Conservation (phyloP, 2,888 invertebrate species). For the Mylabris sibirica region DNA sequence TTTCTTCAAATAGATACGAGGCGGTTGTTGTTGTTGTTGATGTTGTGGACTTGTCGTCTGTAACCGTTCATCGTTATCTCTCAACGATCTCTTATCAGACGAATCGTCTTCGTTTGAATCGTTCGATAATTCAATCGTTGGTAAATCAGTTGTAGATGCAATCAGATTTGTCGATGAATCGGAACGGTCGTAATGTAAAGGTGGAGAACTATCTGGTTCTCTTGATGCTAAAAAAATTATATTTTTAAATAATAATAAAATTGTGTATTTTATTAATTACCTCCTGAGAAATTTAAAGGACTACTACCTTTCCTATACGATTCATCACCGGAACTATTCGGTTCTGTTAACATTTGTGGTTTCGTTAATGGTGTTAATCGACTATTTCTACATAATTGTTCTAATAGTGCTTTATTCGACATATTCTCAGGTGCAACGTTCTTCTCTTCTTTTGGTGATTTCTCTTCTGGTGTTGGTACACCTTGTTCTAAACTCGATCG, state of each 20-base stretch:
- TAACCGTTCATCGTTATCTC: conserved; percentile 12
- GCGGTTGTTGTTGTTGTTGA: conserved; percentile 41
- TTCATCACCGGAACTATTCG: conserved; percentile 63
- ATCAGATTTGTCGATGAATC: background rate
- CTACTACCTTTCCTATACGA: conserved; percentile 56
- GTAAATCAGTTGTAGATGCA: conserved; percentile 45
- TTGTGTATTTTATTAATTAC: too few species aligned
- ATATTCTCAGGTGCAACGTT: conserved; percentile 63
- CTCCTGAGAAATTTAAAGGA: conserved; percentile 54
- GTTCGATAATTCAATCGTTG: conserved; percentile 60
- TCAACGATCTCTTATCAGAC: conserved; percentile 37
- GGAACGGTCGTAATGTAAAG: conserved; percentile 24
- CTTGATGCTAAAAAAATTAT: background rate
- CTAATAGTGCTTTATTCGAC: conserved; percentile 70
- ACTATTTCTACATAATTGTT: conserved; percentile 72
- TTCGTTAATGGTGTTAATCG: conserved; percentile 64
- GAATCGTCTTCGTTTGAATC: conserved; percentile 55
- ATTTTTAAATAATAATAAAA: too few species aligned
- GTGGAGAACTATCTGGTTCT: conserved; percentile 19
- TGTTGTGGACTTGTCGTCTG: conserved; percentile 22
- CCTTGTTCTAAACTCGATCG: conserved; percentile 80
- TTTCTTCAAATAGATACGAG: conserved; percentile 60
- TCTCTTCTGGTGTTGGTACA: conserved; percentile 63
- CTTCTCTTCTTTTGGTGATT: conserved; percentile 65
- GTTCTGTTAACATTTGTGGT: conserved; percentile 48